Evolutionary conservation across 2,113 vertebrate genomes (phyloP), one percentile per base, ranked within the genome.

Genomic region (Sylvia atricapilla): DNA sequence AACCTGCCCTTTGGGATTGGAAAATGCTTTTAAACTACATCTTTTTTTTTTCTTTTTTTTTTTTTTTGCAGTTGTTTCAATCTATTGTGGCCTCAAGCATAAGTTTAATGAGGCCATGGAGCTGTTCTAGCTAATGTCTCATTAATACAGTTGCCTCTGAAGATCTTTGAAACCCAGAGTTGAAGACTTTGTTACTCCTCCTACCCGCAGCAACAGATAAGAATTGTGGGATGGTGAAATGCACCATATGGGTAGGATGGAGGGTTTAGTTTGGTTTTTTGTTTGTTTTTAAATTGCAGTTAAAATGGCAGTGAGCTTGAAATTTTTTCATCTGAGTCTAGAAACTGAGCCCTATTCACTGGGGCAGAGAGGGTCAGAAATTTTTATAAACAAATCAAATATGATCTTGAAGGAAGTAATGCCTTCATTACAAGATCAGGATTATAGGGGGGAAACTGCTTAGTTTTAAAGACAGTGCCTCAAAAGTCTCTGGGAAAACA

Each of bases 1-100:
- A 82, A 70, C 4, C 6, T 58, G 17, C 2, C 3, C 5, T 58
- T 66, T 56, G 30, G 11, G 7, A 37, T 14, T 53, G 7, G 37
- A 63, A 74, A 74, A 53, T 7, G 9, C 1, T 21, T 78, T 77
- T 37, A 46, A 68, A 70, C 67, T 8, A 37, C 1, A 6, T 10
- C 2, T 2, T 5, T 0, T 6, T 4, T 24, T 50, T 50, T 69
- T 58, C 39, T 50, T 74, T 58, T 44, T 2, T 6, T 0, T 6
- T 4, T 24, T 50, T 50, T 74, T 58, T 44, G 27, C 1, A 22
- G 14, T 24, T 33, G 6, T 69, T 69, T 66, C 2, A 6, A 46
- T 11, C 4, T 76, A 59, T 67, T 72, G 16, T 46, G 28, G 8
- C 11, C 14, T 77, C 21, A 14, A 74, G 8, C 18, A 84, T 27